phyloP scores from a whole-genome alignment of 2,888 invertebrate genomes.

The Ochropleura leucogaster region DNA sequence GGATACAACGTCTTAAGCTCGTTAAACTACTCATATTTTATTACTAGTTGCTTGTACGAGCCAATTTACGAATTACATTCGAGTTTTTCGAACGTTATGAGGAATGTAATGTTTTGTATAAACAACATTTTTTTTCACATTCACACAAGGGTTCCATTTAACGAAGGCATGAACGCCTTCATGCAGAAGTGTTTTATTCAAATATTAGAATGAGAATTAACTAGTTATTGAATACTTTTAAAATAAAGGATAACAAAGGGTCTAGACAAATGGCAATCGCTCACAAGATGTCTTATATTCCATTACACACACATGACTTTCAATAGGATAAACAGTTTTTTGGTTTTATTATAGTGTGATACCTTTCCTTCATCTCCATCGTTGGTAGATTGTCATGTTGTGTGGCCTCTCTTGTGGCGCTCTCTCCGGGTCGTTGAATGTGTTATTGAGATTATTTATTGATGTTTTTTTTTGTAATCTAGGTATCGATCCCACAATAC shows the following conservation, averaged over 20 bases:
- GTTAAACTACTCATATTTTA: not conserved
- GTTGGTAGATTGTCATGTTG: no score
- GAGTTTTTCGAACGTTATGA: not conserved
- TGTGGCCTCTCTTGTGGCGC: no score
- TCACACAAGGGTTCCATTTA: not conserved
- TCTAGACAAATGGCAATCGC: not conserved
- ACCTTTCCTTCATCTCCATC: no score
- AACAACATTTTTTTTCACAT: not conserved
- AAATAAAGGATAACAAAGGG: not conserved
- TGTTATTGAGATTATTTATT: no score
- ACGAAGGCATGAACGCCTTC: not conserved
- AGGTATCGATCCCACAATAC: no score
- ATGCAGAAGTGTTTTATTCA: not conserved
- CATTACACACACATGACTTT: not conserved
- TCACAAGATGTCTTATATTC: not conserved
- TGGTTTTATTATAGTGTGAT: no score
- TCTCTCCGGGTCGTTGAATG: no score
- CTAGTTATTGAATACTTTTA: not conserved
- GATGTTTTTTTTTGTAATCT: no score
- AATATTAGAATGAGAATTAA: not conserved
- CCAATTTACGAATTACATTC: not conserved
- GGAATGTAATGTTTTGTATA: not conserved
- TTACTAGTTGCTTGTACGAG: not conserved
- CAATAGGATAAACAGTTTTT: no score
- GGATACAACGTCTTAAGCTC: not conserved